Conservation (phyloP, 2,797 vertebrate species). For the Pangasius djambal region DNA sequence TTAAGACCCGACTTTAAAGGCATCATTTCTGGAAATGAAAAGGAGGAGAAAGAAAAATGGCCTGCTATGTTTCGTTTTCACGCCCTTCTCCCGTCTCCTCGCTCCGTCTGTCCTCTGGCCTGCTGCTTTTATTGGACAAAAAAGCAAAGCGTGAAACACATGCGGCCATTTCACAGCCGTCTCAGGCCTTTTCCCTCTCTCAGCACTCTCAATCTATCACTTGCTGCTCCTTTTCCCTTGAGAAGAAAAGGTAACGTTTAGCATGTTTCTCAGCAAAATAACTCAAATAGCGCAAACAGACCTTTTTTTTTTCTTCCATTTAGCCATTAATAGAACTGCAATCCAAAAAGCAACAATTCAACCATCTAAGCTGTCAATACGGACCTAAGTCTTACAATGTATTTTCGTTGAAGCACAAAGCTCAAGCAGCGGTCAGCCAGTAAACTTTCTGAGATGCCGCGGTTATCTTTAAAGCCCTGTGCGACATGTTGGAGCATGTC, state of each 20-base stretch:
- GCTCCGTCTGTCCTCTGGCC: constrained; percentile 17
- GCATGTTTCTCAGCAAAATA: neutral
- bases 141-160: constrained; percentile 51
- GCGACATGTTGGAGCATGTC: constrained; percentile 49
- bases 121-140: constrained; percentile 42
- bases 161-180: constrained; percentile 49
- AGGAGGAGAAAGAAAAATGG: constrained; percentile 45
- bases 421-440: neutral
- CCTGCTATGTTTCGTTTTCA: constrained; percentile 1
- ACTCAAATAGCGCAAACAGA: neutral
- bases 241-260: constrained; percentile 14
- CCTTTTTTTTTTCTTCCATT: neutral
- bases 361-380: neutral
- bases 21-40: constrained; percentile 54
- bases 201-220: constrained; percentile 39
- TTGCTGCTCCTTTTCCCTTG: constrained; percentile 17
- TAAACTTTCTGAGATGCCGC: constrained; percentile 6
- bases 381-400: neutral
- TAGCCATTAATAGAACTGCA: neutral
- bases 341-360: neutral
- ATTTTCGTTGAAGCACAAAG: neutral
- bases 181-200: constrained; percentile 28
- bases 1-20: constrained; percentile 46
- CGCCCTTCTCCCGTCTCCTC: neutral
- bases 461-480: constrained; percentile 27